Percentiles rank a stretch among this genome's conserved stretches.
Evolutionary conservation across 2,113 vertebrate species (phyloP).

Genomic region (Meles meles): DNA sequence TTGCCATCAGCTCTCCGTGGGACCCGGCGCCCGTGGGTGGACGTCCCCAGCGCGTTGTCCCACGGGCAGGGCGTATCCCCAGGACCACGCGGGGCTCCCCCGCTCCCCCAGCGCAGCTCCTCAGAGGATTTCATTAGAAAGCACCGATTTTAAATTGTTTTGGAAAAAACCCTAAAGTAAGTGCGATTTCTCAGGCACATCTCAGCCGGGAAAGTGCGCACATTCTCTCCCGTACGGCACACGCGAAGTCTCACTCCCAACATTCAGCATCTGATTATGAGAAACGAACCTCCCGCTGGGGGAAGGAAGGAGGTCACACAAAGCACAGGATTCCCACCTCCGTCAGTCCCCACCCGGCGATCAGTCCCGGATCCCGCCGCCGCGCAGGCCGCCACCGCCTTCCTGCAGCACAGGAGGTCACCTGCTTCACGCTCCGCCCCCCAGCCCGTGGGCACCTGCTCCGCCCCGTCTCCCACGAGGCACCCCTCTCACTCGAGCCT

Average conservation of each 20-base stretch:
- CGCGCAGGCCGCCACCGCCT: accelerated
- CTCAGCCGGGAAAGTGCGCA: neutral
- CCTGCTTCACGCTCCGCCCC: accelerated
- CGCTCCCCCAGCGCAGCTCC: neutral
- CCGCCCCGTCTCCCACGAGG: no score
- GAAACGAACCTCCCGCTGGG: neutral
- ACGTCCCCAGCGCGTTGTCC: accelerated
- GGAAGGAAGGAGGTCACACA: neutral
- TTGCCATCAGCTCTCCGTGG: accelerated
- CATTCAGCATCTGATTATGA: neutral
- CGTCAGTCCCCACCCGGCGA: accelerated
- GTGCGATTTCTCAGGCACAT: neutral
- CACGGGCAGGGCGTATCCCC: no score
- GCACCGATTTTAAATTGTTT: neutral
- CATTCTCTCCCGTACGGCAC: accelerated
- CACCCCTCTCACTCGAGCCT: neutral
- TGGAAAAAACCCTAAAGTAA: neutral
- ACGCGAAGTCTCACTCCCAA: neutral
- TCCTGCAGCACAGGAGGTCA: neutral
- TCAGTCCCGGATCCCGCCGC: accelerated
- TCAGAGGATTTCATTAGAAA: accelerated
- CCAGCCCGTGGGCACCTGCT: neutral
- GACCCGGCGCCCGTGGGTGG: accelerated
- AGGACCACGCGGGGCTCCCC: accelerated
- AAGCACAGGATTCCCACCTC: no score